phyloP scores from a whole-genome alignment of 2,113 vertebrate species.

The Anseranas semipalmata region DNA sequence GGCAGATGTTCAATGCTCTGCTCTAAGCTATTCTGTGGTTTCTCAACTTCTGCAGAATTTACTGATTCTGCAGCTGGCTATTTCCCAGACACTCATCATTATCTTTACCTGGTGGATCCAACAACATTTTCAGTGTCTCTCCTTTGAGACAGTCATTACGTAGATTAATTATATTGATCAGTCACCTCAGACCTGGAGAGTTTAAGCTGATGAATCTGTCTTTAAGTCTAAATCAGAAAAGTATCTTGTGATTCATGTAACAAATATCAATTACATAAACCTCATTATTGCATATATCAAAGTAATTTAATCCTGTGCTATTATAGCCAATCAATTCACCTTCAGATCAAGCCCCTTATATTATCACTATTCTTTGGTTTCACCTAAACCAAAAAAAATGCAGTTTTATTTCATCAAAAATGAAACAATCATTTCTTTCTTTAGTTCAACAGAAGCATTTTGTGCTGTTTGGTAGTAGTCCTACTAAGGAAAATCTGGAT shows the following conservation, averaged over 20 bases:
- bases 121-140: background rate
- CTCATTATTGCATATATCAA: background rate
- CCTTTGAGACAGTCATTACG: background rate
- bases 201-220: background rate
- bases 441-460: background rate
- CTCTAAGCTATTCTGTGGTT: background rate
- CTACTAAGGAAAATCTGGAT: background rate
- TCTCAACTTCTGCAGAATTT: background rate
- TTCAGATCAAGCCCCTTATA: background rate
- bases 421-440: background rate
- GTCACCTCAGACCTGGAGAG: background rate
- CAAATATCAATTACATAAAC: background rate
- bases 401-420: background rate
- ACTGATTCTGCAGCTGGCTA: background rate
- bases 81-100: background rate
- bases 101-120: background rate
- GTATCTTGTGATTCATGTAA: background rate
- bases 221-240: background rate
- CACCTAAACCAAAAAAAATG: background rate
- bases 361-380: background rate
- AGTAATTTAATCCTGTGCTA: background rate
- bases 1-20: background rate
- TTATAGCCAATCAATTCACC: background rate
- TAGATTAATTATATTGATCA: background rate
- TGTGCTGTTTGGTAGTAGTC: background rate